phyloP scores from a whole-genome alignment of 2,797 vertebrate species.

The Scarus forsteni region DNA sequence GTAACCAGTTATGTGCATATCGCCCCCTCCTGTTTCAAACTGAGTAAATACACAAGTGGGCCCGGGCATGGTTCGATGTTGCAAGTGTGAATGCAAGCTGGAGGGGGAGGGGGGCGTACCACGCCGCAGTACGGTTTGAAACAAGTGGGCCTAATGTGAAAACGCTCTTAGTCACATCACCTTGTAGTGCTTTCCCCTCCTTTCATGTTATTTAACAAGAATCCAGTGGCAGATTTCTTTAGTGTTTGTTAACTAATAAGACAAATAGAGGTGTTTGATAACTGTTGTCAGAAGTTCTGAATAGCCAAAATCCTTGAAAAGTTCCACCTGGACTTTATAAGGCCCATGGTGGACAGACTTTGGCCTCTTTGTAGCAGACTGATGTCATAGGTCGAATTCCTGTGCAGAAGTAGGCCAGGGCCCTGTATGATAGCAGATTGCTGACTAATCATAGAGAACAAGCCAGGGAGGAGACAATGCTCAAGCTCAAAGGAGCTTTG shows the following conservation, averaged over 20 bases:
- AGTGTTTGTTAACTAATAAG: constrained; percentile 41
- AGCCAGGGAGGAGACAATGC: constrained; percentile 71
- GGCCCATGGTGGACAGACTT: constrained; percentile 73
- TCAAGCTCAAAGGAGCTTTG: constrained; percentile 80
- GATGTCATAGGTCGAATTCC: constrained; percentile 89
- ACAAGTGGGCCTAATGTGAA: too few species aligned
- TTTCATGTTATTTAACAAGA: constrained; percentile 10
- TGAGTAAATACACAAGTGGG: too few species aligned
- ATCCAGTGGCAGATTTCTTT: not conserved
- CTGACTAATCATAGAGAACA: constrained; percentile 85
- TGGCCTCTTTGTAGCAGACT: constrained; percentile 80
- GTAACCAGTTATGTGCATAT: too few species aligned
- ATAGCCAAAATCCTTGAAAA: constrained; percentile 48
- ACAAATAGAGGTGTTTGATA: constrained; percentile 31
- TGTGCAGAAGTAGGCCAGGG: constrained; percentile 81
- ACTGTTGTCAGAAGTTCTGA: constrained; percentile 37
- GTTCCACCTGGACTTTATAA: constrained; percentile 74
- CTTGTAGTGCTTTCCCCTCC: constrained; percentile 7
- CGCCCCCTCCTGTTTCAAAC: too few species aligned
- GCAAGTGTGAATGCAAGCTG: too few species aligned
- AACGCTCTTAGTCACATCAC: constrained; percentile 18
- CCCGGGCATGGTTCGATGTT: too few species aligned
- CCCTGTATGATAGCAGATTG: constrained; percentile 82
- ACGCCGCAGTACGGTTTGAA: too few species aligned
- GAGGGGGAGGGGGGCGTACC: too few species aligned